Conservation (phyloP, 2,797 vertebrate genomes). For the Lophotriccus pileatus region DNA sequence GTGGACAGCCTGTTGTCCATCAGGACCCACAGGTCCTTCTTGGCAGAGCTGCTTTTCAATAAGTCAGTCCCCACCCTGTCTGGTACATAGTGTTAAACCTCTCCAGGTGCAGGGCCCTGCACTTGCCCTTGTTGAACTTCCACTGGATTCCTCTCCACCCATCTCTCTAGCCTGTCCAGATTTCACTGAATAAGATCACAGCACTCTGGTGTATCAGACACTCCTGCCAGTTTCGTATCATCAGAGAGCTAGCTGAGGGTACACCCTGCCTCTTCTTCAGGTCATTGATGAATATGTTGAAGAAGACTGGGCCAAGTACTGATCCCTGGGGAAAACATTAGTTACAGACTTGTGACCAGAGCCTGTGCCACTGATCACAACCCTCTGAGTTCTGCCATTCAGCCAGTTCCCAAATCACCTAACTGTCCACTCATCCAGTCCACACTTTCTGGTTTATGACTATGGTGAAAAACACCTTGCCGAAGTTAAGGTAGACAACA, state of each 20-base stretch:
- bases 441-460: background rate
- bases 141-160: too few relatives aligned
- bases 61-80: too few relatives aligned
- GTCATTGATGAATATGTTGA: background rate
- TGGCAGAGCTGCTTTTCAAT: too few relatives aligned
- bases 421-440: background rate
- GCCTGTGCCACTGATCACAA: background rate
- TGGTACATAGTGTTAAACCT: too few relatives aligned
- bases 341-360: background rate
- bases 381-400: background rate
- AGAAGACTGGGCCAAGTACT: background rate
- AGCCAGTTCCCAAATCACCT: background rate
- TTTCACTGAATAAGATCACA: too few relatives aligned
- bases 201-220: too few relatives aligned
- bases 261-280: background rate
- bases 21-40: too few relatives aligned
- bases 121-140: too few relatives aligned
- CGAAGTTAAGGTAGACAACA: background rate
- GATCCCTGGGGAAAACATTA: background rate
- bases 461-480: background rate
- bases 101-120: too few relatives aligned
- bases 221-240: too few relatives aligned
- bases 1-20: too few relatives aligned
- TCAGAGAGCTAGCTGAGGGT: background rate
- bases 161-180: too few relatives aligned